Evolutionary conservation across 2,113 vertebrate species (phyloP).

Genomic region (Saguinus midas): DNA sequence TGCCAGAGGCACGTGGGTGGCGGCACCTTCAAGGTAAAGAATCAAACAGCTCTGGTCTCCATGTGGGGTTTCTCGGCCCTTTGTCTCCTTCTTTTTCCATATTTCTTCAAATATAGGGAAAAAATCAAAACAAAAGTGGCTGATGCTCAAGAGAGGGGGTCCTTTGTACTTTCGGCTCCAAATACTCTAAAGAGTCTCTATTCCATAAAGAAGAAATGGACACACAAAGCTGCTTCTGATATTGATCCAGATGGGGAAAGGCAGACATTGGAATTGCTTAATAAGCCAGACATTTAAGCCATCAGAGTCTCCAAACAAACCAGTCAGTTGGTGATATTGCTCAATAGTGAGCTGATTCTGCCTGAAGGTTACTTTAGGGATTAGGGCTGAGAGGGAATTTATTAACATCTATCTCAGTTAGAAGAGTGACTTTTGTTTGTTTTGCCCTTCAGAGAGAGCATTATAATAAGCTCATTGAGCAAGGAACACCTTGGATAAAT

Average conservation of each 20-base stretch:
- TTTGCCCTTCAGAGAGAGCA: neutral
- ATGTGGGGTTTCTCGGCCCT: neutral
- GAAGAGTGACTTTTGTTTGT: no score
- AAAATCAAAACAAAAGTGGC: neutral
- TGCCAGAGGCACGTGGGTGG: rapidly evolving
- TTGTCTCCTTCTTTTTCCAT: neutral
- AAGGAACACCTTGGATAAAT: neutral
- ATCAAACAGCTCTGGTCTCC: rapidly evolving
- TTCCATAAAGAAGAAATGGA: neutral
- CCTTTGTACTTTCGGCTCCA: neutral
- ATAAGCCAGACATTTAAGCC: neutral
- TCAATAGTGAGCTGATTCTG: neutral
- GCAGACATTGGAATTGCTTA: neutral
- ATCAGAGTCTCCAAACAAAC: no score
- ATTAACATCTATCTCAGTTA: neutral
- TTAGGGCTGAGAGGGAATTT: neutral
- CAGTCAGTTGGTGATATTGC: neutral
- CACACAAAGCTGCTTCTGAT: neutral
- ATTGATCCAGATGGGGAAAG: neutral
- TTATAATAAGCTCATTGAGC: neutral
- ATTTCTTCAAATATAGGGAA: neutral
- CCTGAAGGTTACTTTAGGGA: neutral
- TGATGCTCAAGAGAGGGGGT: neutral
- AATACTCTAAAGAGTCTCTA: neutral
- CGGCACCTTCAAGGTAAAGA: neutral